These are phyloP conservation scores for Corythornis cristatus DNA, from an alignment of 2,113 vertebrate genomes.

Conservation along the genomic window DNA sequence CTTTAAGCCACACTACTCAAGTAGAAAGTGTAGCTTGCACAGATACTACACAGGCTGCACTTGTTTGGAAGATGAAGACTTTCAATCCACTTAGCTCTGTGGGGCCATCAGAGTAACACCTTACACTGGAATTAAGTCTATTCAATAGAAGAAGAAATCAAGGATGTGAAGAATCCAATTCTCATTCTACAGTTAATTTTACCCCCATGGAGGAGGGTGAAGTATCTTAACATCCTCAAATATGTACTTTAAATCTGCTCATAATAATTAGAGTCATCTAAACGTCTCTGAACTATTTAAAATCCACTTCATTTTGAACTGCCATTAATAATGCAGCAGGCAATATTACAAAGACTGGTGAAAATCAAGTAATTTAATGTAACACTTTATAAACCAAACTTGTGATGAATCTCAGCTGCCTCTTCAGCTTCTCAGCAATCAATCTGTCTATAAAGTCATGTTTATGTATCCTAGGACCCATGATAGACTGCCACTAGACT, in stretches of 20 bases:
- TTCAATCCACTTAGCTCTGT: background rate
- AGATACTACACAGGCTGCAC: background rate
- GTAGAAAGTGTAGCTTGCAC: background rate
- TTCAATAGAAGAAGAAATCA: background rate
- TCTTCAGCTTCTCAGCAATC: slow-evolving; percentile 15
- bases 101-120: background rate
- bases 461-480: background rate
- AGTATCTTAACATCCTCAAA: background rate
- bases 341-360: background rate
- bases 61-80: background rate
- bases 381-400: slow-evolving; percentile 41
- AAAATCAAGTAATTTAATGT: slow-evolving; percentile 40
- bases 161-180: background rate
- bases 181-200: background rate
- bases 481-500: slow-evolving; percentile 30
- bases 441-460: slow-evolving; percentile 12
- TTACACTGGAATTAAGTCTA: background rate
- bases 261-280: slow-evolving; percentile 37
- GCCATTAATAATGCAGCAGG: slow-evolving; percentile 56
- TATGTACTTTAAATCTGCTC: background rate
- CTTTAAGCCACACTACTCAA: background rate
- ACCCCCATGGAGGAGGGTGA: background rate
- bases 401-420: background rate
- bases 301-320: slow-evolving; percentile 46
- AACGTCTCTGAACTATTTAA: slow-evolving; percentile 33